These are phyloP conservation scores for Didymodactylos carnosus DNA, from an alignment of 2,888 invertebrate species.

Conservation along the genomic window DNA sequence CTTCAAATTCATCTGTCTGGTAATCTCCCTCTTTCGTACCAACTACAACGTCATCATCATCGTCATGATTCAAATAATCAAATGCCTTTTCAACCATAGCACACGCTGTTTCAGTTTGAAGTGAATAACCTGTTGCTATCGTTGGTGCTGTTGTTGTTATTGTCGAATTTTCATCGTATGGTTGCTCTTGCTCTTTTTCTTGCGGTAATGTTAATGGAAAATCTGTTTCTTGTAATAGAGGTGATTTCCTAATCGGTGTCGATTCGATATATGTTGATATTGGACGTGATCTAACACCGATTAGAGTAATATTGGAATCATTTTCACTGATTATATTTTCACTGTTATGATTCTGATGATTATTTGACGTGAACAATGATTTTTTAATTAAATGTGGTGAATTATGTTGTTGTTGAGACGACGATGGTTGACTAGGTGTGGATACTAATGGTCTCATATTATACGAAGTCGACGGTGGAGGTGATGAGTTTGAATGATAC, in stretches of 20 bases:
- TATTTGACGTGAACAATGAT: neutral
- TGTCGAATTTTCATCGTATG: neutral
- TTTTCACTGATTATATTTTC: too few relatives aligned
- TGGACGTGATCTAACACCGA: neutral
- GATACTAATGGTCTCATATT: neutral
- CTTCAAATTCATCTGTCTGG: neutral
- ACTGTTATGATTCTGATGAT: neutral
- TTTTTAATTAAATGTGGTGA: neutral
- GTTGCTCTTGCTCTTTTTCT: neutral
- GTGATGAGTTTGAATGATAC: neutral
- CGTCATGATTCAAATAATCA: neutral
- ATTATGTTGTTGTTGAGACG: neutral
- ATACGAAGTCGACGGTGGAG: neutral
- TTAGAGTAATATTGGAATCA: neutral
- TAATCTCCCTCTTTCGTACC: neutral
- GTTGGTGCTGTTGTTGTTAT: neutral
- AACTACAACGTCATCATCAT: neutral
- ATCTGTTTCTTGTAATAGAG: neutral
- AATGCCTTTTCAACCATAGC: neutral
- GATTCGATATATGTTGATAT: neutral
- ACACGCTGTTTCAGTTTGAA: too few relatives aligned
- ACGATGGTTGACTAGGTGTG: too few relatives aligned
- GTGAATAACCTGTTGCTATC: neutral
- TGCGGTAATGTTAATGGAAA: neutral
- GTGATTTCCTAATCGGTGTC: neutral